Evolutionary conservation across 2,888 invertebrate genomes (phyloP).

Genomic region (Cryptocephalus primarius): DNA sequence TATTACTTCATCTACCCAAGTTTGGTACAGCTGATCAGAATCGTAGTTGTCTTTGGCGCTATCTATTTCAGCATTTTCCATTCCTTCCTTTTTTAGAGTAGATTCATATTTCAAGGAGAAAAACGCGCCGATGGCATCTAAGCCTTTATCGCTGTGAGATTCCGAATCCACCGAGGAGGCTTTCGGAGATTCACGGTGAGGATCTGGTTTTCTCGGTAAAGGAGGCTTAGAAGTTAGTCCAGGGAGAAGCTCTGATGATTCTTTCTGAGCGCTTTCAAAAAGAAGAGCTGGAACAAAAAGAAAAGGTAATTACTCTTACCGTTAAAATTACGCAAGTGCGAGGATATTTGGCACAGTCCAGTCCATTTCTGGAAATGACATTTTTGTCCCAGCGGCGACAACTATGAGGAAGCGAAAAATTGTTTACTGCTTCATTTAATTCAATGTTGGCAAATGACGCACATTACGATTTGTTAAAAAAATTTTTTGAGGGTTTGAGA

Average conservation of each 20-base stretch:
- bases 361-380: background rate
- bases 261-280: background rate
- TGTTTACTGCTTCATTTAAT: background rate
- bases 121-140: slow-evolving; percentile 22
- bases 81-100: background rate
- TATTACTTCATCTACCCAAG: slow-evolving; percentile 9
- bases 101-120: slow-evolving; percentile 19
- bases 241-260: slow-evolving; percentile 19
- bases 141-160: slow-evolving; percentile 1
- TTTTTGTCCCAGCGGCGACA: background rate
- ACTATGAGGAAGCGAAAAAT: background rate
- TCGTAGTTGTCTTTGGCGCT: slow-evolving; percentile 1
- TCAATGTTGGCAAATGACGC: background rate
- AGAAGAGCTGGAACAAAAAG: background rate
- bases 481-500: too few relatives aligned
- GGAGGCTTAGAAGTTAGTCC: slow-evolving; percentile 33
- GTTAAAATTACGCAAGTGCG: too few relatives aligned
- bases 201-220: slow-evolving; percentile 25
- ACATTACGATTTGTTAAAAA: too few relatives aligned
- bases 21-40: slow-evolving; percentile 4
- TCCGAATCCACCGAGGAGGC: too few relatives aligned
- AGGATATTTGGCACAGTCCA: background rate
- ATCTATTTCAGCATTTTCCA: background rate
- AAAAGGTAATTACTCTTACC: background rate
- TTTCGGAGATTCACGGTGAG: background rate